Conservation (phyloP, 2,888 invertebrate genomes). For the Pammene aurita region DNA sequence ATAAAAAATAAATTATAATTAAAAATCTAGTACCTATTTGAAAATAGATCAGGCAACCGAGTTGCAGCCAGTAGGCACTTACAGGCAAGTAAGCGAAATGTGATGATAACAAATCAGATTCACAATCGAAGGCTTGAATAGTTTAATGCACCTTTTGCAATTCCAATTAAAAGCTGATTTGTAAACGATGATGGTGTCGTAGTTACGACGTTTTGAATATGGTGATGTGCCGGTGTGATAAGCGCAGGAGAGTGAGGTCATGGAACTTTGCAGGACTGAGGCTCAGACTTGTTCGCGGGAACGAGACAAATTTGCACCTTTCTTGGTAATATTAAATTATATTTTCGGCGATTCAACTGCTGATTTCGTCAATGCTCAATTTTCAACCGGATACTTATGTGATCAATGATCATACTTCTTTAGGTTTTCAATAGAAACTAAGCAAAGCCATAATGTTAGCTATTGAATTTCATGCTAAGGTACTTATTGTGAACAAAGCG, state of each 20-base stretch:
- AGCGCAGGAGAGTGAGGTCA: constrained; percentile 41
- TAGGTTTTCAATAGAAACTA: constrained; percentile 4
- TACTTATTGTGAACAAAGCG: constrained; percentile 36
- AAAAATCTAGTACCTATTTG: not conserved
- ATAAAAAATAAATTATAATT: not conserved
- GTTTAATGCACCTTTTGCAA: constrained; percentile 18
- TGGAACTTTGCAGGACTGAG: constrained; percentile 40
- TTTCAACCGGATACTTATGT: not conserved
- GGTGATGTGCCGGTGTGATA: constrained; percentile 31
- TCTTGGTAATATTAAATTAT: constrained; percentile 9
- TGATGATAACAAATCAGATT: constrained; percentile 27
- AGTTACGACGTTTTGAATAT: constrained; percentile 30
- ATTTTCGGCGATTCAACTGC: not conserved
- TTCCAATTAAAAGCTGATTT: constrained; percentile 23
- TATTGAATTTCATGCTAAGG: constrained; percentile 28
- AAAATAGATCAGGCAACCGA: constrained; percentile 7
- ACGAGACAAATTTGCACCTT: constrained; percentile 39
- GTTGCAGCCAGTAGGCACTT: constrained; percentile 12
- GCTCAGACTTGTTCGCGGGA: constrained; percentile 27
- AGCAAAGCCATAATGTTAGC: constrained; percentile 6
- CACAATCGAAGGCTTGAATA: constrained; percentile 13
- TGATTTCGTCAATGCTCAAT: constrained; percentile 6
- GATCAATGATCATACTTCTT: not conserved
- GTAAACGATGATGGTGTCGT: not conserved
- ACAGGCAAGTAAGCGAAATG: constrained; percentile 29